Evolutionary conservation across 2,797 vertebrate species (phyloP), one percentile per base, ranked within the genome.

Genomic region (Silurus lanzhouensis): DNA sequence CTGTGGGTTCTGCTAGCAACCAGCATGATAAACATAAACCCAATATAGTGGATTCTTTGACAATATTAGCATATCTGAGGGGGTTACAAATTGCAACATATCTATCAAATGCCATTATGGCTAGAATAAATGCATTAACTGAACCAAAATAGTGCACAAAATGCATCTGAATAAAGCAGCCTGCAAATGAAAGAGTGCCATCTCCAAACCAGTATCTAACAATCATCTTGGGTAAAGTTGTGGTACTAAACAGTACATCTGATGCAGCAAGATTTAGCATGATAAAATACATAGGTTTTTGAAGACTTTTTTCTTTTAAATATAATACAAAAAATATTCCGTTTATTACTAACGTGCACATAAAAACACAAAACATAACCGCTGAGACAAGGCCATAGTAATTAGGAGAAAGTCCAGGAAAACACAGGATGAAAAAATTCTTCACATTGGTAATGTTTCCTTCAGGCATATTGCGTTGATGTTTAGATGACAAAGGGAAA

Each of bases 221-320:
- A 67, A 94, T 93, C n/a, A 93, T 93, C 84, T 94, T 95, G 25
- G 94, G 94, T 88, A 95, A 90, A 38, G 93, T 92, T 20, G 91
- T 86, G 3, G 93, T 95, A 85, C 93, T 94, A 2, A 94, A 93
- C 31, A 95, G 88, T 61, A 94, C 60, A 63, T 95, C 94, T 22
- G 91, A 92, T 12, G 83, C 58, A 71, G 90, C 84, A 5, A 94
- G 88, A 79, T 94, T 94, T 55, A 93, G 66, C 76, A 94, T 90
- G 0, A 94, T 92, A 46, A 84, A 91, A 88, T 94, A 94, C 90
- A 94, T 89, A 0, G 94, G 93, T 71, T 93, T 94, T 48, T 92
- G 91, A 27, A 95, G 92, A 80, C 86, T 87, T 7, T 46, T 66
- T 71, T 96, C 91, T 0, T 84, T 88, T 7, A 57, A 57, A 84